Evolutionary conservation across 2,113 vertebrate genomes (phyloP).

Genomic region (Uria aalge): DNA sequence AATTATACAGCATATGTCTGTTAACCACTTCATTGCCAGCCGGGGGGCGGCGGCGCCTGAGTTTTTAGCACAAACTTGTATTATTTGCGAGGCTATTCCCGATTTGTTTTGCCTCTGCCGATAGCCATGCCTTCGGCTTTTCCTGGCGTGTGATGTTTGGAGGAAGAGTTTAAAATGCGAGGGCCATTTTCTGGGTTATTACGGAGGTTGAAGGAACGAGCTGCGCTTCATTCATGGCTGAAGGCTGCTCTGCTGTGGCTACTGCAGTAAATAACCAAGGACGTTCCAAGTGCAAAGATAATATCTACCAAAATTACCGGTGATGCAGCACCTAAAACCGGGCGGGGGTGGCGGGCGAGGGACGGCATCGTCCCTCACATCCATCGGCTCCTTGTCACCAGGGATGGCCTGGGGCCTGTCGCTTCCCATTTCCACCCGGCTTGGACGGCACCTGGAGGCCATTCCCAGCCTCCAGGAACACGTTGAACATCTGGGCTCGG

Average conservation of each 20-base stretch:
- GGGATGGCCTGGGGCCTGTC: not conserved
- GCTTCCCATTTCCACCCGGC: not conserved
- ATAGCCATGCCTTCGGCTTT: not conserved
- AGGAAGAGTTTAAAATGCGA: not conserved
- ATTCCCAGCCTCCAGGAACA: rapidly evolving
- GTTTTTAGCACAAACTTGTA: not conserved
- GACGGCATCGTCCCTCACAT: not conserved
- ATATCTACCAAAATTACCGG: not conserved
- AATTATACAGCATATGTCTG: slow-evolving; percentile 86
- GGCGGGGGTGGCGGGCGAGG: not conserved
- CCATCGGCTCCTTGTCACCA: not conserved
- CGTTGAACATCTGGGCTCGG: rapidly evolving
- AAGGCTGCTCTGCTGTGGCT: not conserved
- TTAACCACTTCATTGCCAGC: slow-evolving; percentile 73
- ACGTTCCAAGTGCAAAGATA: not conserved
- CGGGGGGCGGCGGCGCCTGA: not conserved
- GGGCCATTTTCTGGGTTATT: not conserved
- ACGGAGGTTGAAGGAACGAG: not conserved
- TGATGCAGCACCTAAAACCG: not conserved
- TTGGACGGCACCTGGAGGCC: rapidly evolving
- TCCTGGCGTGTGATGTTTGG: not conserved
- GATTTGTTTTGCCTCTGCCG: not conserved
- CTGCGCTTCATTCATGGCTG: not conserved
- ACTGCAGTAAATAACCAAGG: not conserved
- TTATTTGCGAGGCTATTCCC: not conserved